Base-by-base conservation (phyloP, 2,113 vertebrate species). In the Psettodes erumei region DNA sequence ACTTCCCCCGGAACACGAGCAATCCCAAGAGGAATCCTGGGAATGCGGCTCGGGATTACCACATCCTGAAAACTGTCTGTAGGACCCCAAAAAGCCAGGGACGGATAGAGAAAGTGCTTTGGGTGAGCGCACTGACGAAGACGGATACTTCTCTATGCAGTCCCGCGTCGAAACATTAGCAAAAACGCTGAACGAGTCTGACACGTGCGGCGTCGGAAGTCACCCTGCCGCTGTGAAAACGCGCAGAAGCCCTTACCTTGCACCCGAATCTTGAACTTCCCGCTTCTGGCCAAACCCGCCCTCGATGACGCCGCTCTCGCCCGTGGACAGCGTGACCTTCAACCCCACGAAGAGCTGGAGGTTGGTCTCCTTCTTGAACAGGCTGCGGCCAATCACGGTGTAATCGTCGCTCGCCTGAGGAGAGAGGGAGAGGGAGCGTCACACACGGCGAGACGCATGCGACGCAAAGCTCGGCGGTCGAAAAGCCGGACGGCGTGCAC, bases 351-450 rank as follows among this genome's bases (percentile, higher is more conserved):
- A 99, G 40, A 98, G 94, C 90, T 99, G 98, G 65, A 99, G 95
- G 93, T 98, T 99, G 53, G 98, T 99, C 89, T 99, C 97, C 86
- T 99, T 99, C 91, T 99, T 99, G 91, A 99, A 99, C 73, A 99
- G 90, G 0, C 94, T 98, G 42, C 96, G 96, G 66, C 98, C 98
- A 23, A 99, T 99, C 84, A 98, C 95, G 0, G 93, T 96, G 88
- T 95, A 95, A 90, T 99, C 97, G 3, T 98, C 97, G 3, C 95
- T 95, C 47, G 95, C 95, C 98, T 99, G 87, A 75, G 30, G 54
- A 66, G 51, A 43, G 28, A 77, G 48, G 1, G 25, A 12, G 42
- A 60, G 11, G 25, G 66, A 77, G 70, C 15, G 13, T 43, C n/a
- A n/a, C n/a, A n/a, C n/a, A n/a, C n/a, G n/a, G n/a, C n/a, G n/a